Conservation (phyloP, 1,140 invertebrate species). For the Lamellibrachia luymesi region DNA sequence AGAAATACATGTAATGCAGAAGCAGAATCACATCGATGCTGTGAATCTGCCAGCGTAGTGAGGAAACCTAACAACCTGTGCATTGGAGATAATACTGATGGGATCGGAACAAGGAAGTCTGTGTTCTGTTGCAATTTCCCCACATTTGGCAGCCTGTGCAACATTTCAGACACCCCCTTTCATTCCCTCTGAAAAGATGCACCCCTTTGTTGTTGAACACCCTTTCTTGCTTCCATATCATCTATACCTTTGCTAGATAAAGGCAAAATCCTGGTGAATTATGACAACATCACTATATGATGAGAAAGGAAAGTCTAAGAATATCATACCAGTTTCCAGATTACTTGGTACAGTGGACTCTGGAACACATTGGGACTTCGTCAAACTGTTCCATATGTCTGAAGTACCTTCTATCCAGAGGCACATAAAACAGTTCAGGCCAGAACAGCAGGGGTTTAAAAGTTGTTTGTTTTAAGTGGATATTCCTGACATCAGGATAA, state of each 20-base stretch:
- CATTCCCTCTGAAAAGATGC: neutral
- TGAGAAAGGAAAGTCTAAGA: neutral
- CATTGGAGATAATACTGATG: neutral
- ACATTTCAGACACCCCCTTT: neutral
- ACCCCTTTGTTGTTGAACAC: neutral
- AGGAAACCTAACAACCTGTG: neutral
- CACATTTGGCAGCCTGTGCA: no score
- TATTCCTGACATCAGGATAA: no score
- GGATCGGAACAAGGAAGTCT: neutral
- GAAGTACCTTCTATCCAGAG: no score
- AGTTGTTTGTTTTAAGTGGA: no score
- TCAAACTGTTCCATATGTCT: no score
- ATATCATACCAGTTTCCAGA: neutral
- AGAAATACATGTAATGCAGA: neutral
- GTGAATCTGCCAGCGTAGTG: neutral
- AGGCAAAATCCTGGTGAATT: neutral
- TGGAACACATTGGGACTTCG: neutral
- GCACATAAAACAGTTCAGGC: no score
- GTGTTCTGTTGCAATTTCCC: neutral
- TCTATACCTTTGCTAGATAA: neutral
- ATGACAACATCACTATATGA: neutral
- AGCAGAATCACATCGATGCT: neutral
- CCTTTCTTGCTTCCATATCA: neutral
- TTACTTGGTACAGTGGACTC: neutral
- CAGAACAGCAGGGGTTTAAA: no score